A percentile compares a stretch with the other conserved stretches of the same genome.
Evolutionary conservation across 2,888 invertebrate genomes (phyloP).

Genomic region (Hedya salicella): DNA sequence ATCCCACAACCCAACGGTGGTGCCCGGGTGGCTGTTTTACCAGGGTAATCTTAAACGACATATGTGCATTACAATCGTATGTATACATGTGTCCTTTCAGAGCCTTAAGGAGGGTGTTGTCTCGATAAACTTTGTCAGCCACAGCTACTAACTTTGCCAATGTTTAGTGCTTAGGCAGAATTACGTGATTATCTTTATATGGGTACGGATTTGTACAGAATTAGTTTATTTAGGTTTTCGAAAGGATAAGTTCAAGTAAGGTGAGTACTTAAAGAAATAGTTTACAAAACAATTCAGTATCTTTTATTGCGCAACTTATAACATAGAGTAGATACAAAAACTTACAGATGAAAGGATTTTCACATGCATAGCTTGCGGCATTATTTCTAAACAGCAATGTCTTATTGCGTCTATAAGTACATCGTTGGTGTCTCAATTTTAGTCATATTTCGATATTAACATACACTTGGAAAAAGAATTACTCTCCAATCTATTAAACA

Average conservation of each 20-base stretch:
- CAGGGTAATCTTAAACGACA: background rate
- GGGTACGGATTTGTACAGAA: conserved; percentile 5
- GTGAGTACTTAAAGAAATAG: no score
- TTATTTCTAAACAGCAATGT: no score
- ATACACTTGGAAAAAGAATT: no score
- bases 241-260: background rate
- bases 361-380: no score
- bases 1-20: background rate
- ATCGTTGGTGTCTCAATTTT: no score
- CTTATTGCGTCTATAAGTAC: no score
- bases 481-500: no score
- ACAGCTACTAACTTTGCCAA: conserved; percentile 16
- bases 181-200: conserved; percentile 25
- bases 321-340: background rate
- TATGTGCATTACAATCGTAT: background rate
- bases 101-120: background rate
- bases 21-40: background rate
- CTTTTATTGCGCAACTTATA: background rate
- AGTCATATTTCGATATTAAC: no score
- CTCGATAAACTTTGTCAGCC: conserved; percentile 25
- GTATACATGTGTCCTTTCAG: background rate
- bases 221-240: conserved; percentile 3
- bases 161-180: conserved; percentile 6
- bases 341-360: no score
- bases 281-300: background rate